Evolutionary conservation across 2,888 invertebrate genomes (phyloP), one percentile per base, ranked within the genome.

Genomic region (Cephus nigrinus): DNA sequence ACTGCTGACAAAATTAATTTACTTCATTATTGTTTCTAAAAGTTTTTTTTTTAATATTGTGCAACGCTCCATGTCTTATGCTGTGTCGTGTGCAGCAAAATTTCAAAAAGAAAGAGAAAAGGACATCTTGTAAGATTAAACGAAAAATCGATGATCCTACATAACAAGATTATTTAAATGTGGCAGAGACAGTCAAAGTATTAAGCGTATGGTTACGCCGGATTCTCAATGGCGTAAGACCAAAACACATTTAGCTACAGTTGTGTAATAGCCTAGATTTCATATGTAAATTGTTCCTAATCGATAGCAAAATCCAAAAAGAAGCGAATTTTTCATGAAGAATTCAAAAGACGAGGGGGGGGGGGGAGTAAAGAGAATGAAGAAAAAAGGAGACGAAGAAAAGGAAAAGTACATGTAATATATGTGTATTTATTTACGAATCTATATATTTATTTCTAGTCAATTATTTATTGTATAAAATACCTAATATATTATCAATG

Each of bases 401-500:
- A 55, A 9, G 23, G 2, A 55, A 55, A 55, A 55, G 55, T 55
- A 55, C 55, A 80, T 84, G 82, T 84, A 83, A 80, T 75, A 81
- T 84, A 83, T 82, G 80, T 85, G 83, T 84, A 85, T 82, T 85
- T 82, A 85, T 84, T 85, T 81, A 82, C 79, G 12, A 76, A 79
- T 80, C 81, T 77, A 79, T 36, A 81, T 71, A 78, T 84, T 84
- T 83, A 74, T 84, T 84, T 84, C 84, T 86, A 86, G 85, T 86
- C 86, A 85, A 85, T 84, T 84, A 83, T 80, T 85, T 81, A 84
- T 78, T 86, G 83, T 85, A 84, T 82, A 83, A 72, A 79, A 74
- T 72, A 77, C 78, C 74, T 74, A 77, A 78, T 83, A 79, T 32
- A 76, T 79, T 79, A 83, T 80, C 76, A 81, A 82, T 83, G 80